Evolutionary conservation across 2,888 invertebrate genomes (phyloP).

Genomic region (Leptopilina syphax): DNA sequence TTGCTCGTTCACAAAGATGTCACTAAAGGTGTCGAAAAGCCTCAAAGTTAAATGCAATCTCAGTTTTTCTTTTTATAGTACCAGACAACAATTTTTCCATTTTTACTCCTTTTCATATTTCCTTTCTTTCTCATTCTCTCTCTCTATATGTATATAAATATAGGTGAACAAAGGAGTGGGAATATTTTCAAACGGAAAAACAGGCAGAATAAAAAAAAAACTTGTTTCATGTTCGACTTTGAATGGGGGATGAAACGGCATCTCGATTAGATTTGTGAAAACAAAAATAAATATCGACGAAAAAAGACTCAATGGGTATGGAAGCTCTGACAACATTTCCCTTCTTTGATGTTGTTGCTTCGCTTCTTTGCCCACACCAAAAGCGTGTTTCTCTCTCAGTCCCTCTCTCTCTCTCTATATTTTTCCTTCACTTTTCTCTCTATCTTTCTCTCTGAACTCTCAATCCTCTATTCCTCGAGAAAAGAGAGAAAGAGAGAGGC

Average conservation of each 20-base stretch:
- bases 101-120: slow-evolving; percentile 7
- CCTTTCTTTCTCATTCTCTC: background rate
- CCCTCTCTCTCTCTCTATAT: background rate
- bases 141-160: background rate
- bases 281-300: slow-evolving; percentile 52
- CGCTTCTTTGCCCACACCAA: slow-evolving; percentile 4
- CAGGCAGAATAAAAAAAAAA: background rate
- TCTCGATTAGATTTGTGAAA: slow-evolving; percentile 48
- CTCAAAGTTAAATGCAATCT: slow-evolving; percentile 18
- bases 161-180: slow-evolving; percentile 7
- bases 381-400: slow-evolving; percentile 16
- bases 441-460: too few relatives aligned
- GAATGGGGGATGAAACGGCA: slow-evolving; percentile 15
- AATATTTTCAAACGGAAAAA: slow-evolving; percentile 14
- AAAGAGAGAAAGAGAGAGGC: background rate
- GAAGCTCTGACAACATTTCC: slow-evolving; percentile 24
- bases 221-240: slow-evolving; percentile 24
- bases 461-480: too few relatives aligned
- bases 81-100: slow-evolving; percentile 12
- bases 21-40: background rate
- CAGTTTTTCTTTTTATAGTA: background rate
- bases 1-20: background rate
- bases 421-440: too few relatives aligned
- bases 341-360: slow-evolving; percentile 25
- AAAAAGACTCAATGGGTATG: slow-evolving; percentile 2